A percentile compares a stretch with the other conserved stretches of the same genome.
Conservation (phyloP, 2,797 vertebrate genomes). For the Notolabrus celidotus region DNA sequence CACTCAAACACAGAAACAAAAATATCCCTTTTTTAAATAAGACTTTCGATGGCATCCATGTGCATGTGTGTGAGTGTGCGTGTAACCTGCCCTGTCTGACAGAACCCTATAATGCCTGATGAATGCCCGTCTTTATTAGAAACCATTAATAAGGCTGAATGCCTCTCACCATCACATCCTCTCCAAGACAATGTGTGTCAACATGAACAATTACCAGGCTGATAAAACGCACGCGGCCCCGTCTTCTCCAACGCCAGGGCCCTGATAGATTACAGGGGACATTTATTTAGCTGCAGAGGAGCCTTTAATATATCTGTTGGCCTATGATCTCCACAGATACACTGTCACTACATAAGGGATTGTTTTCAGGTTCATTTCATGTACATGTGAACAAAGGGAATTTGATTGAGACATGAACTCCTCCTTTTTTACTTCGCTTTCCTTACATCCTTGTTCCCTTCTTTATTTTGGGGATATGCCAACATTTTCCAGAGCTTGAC, state of each 20-base stretch:
- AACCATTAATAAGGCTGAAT: slow-evolving; percentile 81
- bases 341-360: slow-evolving; percentile 7
- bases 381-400: neutral
- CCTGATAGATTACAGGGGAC: slow-evolving; percentile 76
- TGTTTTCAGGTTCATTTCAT: slow-evolving; percentile 8
- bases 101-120: slow-evolving; percentile 74
- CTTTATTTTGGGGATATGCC: neutral
- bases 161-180: slow-evolving; percentile 73
- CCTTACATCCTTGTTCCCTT: neutral
- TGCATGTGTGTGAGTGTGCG: neutral
- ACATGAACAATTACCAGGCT: slow-evolving; percentile 83
- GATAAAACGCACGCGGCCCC: slow-evolving; percentile 72
- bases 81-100: slow-evolving; percentile 48
- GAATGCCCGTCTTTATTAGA: slow-evolving; percentile 82
- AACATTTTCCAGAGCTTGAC: neutral
- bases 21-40: neutral
- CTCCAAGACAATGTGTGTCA: slow-evolving; percentile 79
- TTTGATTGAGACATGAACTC: neutral
- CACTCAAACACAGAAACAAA: neutral
- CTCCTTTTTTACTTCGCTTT: neutral
- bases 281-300: slow-evolving; percentile 75
- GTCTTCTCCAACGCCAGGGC: slow-evolving; percentile 69
- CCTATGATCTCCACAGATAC: slow-evolving; percentile 53
- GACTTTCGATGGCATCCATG: neutral
- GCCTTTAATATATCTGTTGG: slow-evolving; percentile 75